phyloP scores from a whole-genome alignment of 2,888 invertebrate genomes.

The Pteria penguin region DNA sequence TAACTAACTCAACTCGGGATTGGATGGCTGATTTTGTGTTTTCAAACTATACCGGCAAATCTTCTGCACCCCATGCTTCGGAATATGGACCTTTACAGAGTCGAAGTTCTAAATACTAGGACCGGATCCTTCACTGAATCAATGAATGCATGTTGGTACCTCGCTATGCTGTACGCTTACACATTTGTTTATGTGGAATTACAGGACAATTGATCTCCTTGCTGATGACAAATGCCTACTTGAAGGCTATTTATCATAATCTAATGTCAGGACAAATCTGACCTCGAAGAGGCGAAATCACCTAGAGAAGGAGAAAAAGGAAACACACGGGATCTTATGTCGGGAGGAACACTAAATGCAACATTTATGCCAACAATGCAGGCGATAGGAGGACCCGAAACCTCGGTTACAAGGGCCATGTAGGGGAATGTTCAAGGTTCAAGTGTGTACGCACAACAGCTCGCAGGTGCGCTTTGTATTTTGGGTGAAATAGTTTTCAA shows the following conservation, averaged over 20 bases:
- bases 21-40: no score
- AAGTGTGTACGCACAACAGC: slow-evolving; percentile 19
- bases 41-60: no score
- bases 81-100: no score
- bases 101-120: no score
- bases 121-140: no score
- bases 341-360: no score
- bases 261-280: slow-evolving; percentile 33
- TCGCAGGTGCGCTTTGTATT: slow-evolving; percentile 23
- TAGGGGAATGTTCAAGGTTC: slow-evolving; percentile 21
- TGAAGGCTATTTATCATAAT: slow-evolving; percentile 37
- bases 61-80: no score
- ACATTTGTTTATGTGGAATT: slow-evolving; percentile 36
- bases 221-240: slow-evolving; percentile 40
- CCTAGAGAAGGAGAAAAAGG: neutral
- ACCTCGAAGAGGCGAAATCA: slow-evolving; percentile 17
- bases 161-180: slow-evolving; percentile 27
- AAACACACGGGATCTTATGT: neutral
- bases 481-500: neutral
- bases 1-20: no score
- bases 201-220: slow-evolving; percentile 20
- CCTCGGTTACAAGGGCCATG: slow-evolving; percentile 9
- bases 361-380: no score
- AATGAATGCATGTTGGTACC: no score
- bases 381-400: neutral